A percentile compares a stretch with the other conserved stretches of the same genome.
These are phyloP conservation scores for Pyrrhosoma nymphula DNA, from an alignment of 2,888 invertebrate species.

Conservation along the genomic window DNA sequence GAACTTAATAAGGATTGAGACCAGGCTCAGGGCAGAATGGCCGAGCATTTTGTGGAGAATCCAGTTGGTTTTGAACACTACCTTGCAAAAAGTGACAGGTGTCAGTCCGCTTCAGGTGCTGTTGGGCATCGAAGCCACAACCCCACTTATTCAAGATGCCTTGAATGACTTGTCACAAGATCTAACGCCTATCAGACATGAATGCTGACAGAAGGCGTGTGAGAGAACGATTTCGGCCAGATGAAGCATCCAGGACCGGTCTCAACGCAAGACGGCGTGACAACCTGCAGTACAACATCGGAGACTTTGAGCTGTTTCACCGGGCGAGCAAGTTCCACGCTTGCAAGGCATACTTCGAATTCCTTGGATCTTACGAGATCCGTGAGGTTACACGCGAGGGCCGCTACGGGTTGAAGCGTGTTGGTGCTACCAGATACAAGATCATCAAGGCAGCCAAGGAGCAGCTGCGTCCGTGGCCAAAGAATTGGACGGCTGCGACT, in stretches of 20 bases:
- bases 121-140: background rate
- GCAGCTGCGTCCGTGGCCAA: background rate
- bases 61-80: conserved; percentile 39
- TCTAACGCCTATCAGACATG: background rate
- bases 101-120: background rate
- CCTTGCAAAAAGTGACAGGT: conserved; percentile 51
- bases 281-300: background rate
- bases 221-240: background rate
- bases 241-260: background rate
- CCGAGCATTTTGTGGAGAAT: conserved; percentile 69
- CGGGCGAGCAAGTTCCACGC: background rate
- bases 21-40: background rate
- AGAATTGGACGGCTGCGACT: background rate
- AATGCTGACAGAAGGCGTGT: background rate
- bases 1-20: conserved; percentile 71
- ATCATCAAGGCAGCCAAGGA: background rate
- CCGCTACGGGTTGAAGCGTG: background rate
- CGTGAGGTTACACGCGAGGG: background rate
- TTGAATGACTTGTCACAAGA: background rate
- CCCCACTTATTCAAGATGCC: background rate
- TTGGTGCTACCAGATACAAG: background rate
- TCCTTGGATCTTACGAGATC: background rate
- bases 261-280: background rate
- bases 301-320: background rate
- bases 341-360: background rate